phyloP scores from a whole-genome alignment of 2,797 vertebrate species.

The Lacerta viridis region DNA sequence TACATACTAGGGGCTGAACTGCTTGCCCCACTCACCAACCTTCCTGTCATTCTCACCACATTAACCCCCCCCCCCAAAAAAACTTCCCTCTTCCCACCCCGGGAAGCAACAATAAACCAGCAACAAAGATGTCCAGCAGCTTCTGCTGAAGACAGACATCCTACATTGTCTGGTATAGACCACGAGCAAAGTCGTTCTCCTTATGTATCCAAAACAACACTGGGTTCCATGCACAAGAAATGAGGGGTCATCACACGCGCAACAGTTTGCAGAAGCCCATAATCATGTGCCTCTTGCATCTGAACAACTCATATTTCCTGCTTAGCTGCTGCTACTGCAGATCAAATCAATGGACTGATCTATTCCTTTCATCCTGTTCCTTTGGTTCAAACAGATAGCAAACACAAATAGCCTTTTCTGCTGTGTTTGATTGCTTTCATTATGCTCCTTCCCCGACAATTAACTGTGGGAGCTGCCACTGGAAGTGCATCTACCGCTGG shows the following conservation, averaged over 20 bases:
- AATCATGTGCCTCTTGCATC: too few relatives aligned
- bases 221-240: too few relatives aligned
- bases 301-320: too few relatives aligned
- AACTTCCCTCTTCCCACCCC: not conserved
- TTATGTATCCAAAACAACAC: too few relatives aligned
- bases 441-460: constrained; percentile 13
- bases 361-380: not conserved
- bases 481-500: not conserved
- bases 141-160: too few relatives aligned
- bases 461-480: not conserved
- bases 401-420: not conserved
- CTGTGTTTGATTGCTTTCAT: not conserved
- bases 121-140: too few relatives aligned
- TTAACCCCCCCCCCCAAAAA: not conserved
- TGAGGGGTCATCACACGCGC: too few relatives aligned
- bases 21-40: too few relatives aligned
- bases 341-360: not conserved
- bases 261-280: too few relatives aligned
- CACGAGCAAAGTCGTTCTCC: too few relatives aligned
- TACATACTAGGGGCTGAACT: not conserved
- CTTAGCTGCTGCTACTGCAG: not conserved
- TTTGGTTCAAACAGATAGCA: not conserved
- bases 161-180: too few relatives aligned
- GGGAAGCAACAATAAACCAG: too few relatives aligned
- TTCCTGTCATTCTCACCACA: not conserved